Evolutionary conservation across 2,113 vertebrate species (phyloP), one percentile per base, ranked within the genome.

Genomic region (Apodemus sylvaticus): DNA sequence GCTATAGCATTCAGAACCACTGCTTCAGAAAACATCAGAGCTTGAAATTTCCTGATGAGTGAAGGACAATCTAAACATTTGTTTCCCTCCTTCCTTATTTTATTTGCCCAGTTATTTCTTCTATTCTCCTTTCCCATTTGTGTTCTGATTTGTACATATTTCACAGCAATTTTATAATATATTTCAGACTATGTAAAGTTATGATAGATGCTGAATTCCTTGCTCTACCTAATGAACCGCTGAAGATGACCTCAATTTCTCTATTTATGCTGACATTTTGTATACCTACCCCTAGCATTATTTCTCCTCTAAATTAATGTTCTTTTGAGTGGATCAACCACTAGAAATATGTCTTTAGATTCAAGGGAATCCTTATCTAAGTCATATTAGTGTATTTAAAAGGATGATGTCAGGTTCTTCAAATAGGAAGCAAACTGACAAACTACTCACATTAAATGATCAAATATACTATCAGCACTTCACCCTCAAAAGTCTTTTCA

Each of bases 391-490:
- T 62, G 14, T 90, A 93, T 86, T 74, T 58, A 34, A 73, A 90
- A 92, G 2, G 10, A 24, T 68, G 66, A 94, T 82, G 39, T 82
- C 79, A 95, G 83, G 39, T 3, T 95, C 64, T 68, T 94, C 86
- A 96, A 83, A 87, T 11, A 82, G 34, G 48, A 93, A 81, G 10
- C 76, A 92, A 96, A 79, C 8, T 94, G 34, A 22, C 60, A 55
- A 71, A 90, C 14, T 87, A 36, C 62, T 91, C 86, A 82, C 17
- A 29, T 81, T 60, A 94, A 95, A 81, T 87, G 24, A 93, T 85
- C 64, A 92, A 94, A 74, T 88, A 68, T 82, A 95, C 60, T 55
- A 53, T 29, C 39, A 82, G 62, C 12, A 62, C 3, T 55, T 17
- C 81, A 83, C 14, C 3, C 13, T 26, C 17, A 17, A 79, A 96